Evolutionary conservation across 2,888 invertebrate species (phyloP).

Genomic region (Pantelozetes paolii): DNA sequence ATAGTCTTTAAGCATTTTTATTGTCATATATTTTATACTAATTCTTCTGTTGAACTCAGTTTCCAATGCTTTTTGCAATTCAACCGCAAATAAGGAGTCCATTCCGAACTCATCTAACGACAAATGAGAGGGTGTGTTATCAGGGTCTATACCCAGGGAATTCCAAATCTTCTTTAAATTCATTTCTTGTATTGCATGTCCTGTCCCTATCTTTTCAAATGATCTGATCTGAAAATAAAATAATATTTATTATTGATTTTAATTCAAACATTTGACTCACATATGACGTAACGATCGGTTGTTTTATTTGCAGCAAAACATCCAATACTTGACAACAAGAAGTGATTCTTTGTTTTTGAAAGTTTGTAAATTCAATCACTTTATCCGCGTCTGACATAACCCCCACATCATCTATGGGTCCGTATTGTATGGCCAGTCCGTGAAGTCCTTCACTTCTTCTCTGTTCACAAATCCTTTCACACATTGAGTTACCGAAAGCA

Average conservation of each 20-base stretch:
- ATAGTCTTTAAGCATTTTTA: neutral
- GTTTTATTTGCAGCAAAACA: neutral
- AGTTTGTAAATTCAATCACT: neutral
- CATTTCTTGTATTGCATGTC: neutral
- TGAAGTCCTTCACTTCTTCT: conserved; percentile 77
- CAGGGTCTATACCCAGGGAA: neutral
- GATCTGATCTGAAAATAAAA: too few species aligned
- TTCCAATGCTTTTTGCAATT: neutral
- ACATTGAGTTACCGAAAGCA: conserved; percentile 85
- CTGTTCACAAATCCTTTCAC: conserved; percentile 89
- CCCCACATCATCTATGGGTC: conserved; percentile 95
- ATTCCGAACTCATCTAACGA: neutral
- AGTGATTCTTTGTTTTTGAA: neutral
- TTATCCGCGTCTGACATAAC: conserved; percentile 58
- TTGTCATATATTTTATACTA: neutral
- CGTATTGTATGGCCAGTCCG: conserved; percentile 93
- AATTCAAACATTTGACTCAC: neutral
- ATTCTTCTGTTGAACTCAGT: neutral
- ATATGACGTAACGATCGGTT: neutral
- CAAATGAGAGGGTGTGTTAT: neutral
- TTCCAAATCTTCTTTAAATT: neutral
- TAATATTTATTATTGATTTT: neutral
- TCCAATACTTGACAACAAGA: neutral
- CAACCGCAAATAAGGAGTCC: neutral
- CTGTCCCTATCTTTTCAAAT: neutral